Evolutionary conservation across 2,888 invertebrate species (phyloP), one percentile per base, ranked within the genome.

Genomic region (Polydrusus tereticollis): DNA sequence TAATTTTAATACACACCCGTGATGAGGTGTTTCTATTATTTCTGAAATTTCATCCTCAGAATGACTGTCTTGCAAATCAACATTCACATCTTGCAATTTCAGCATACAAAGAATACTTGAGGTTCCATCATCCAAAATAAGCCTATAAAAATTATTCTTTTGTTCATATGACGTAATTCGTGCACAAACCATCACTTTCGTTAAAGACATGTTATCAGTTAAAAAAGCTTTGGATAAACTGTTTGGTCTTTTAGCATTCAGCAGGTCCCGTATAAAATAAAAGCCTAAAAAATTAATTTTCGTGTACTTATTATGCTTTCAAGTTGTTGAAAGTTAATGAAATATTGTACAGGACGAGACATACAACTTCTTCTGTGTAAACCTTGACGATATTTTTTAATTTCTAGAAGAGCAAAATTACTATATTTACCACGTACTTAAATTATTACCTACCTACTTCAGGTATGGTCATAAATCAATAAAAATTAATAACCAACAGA

Each of bases 81-180:
- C 18, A 45, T 7, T 29, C 6, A 29, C 18, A 29, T 55, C 16
- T 18, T 18, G 6, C 29, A 55, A 29, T 33, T 50, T 23, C 3
- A 50, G 14, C 45, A 62, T 18, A 21, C 62, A 62, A 12, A 62
- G 47, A 5, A 62, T 62, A 21, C 26, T 33, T n/a, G 62, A 62
- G 7, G 62, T 62, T 12, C 62, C 62, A 62, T 62, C 62, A 62
- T 62, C 62, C 29, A 62, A 26, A 47, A 29, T 20, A 45, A 62
- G 62, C 14, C 62, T 26, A 18, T 47, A 45, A 20, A 43, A 47
- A 12, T 26, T 62, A 33, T 62, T 47, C 47, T 62, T 62, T 16
- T 29, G 29, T 33, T 47, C 26, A 47, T 45, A 38, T 26, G 47
- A 62, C 6, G 47, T 20, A 16, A 62, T 62, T 26, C 47, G 45